Base-by-base conservation (phyloP, 2,888 invertebrate species). In the Diaperis boleti region DNA sequence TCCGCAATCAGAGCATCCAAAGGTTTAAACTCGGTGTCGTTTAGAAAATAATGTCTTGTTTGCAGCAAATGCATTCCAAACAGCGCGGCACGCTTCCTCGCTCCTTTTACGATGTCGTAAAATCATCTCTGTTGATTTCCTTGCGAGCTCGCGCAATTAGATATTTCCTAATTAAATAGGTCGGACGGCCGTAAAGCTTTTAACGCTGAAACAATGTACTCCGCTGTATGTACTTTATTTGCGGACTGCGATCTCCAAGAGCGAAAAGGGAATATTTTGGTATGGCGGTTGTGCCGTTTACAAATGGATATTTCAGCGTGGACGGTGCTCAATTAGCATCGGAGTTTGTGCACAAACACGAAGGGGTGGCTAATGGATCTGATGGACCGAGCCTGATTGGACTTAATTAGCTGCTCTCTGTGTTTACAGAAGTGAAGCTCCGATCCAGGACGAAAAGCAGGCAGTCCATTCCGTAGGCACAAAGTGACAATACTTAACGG, bases 371-470 rank as follows among this genome's bases (percentile, higher is more conserved):
- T 82, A 83, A 83, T 82, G 82, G 82, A 81, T 80, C 81, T 80
- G 82, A 83, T 82, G 81, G 83, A 80, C 81, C 83, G 80, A 78
- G 79, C 79, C 82, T 84, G 85, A 86, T 85, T 85, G 84, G 81
- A 83, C 83, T 83, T 85, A 85, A 86, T 86, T 86, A 85, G 83
- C 82, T 84, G 83, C 78, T 82, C 79, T 78, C 76, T 72, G 70
- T 78, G 78, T 81, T 78, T 78, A 76, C 77, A 74, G 65, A 73
- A 70, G 71, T 69, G 73, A 71, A 66, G 69, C 67, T 57, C n/a
- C n/a, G 64, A 57, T 56, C 59, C 64, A 60, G 65, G 59, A 33
- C 62, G 52, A 67, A 54, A 59, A 62, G 60, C 59, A 37, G n/a
- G 17, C 22, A 26, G 35, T 18, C 35, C 52, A 59, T 13, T 49